Percentiles rank a stretch among this genome's conserved stretches.
These are phyloP conservation scores for Coleophora deauratella DNA, from an alignment of 2,888 invertebrate species.

Conservation along the genomic window DNA sequence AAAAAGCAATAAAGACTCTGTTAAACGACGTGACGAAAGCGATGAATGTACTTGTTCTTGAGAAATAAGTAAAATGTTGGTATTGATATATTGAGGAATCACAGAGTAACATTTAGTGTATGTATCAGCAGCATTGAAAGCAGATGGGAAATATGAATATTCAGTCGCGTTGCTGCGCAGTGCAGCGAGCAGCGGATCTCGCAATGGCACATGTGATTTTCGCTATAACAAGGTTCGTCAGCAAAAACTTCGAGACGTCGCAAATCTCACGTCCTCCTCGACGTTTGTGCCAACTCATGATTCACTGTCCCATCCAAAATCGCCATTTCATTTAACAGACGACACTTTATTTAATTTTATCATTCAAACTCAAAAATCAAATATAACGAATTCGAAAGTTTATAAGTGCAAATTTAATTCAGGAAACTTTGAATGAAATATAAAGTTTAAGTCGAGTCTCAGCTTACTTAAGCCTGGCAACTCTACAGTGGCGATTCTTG, in stretches of 20 bases:
- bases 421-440: constrained; percentile 11
- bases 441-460: constrained; percentile 15
- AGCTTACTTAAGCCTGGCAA: constrained; percentile 12
- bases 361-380: not conserved
- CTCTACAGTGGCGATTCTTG: constrained; percentile 9
- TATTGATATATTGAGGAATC: no score
- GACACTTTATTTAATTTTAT: constrained; percentile 16
- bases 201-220: constrained; percentile 40
- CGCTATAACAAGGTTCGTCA: constrained; percentile 69
- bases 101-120: no score
- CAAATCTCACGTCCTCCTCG: constrained; percentile 12
- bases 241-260: constrained; percentile 39
- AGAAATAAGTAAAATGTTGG: no score
- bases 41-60: constrained; percentile 2
- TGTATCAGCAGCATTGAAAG: constrained; percentile 18
- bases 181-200: constrained; percentile 26
- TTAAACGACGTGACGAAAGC: no score
- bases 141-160: constrained; percentile 61
- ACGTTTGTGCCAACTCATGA: constrained; percentile 42
- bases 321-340: constrained; percentile 38
- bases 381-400: not conserved
- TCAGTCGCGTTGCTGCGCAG: constrained; percentile 42
- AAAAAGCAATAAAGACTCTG: not conserved
- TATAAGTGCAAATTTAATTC: constrained; percentile 1
- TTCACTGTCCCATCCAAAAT: constrained; percentile 24